These are phyloP conservation scores for Neocrepidodera transversa DNA, from an alignment of 2,888 invertebrate genomes.

Conservation along the genomic window DNA sequence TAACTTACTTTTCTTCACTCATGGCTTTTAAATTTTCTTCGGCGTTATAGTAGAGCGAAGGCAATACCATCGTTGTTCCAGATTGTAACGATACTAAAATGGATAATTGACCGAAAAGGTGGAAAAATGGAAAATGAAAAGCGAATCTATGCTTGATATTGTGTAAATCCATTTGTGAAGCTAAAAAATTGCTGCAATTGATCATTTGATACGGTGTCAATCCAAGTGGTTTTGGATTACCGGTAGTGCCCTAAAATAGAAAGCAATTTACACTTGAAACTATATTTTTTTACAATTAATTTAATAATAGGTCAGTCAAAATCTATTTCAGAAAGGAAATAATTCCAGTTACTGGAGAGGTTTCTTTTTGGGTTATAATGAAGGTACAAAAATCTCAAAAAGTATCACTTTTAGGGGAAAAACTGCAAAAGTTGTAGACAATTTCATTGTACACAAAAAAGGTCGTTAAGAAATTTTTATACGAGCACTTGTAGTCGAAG, in stretches of 20 bases:
- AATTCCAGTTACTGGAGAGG: too few species aligned
- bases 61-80: slow-evolving; percentile 70
- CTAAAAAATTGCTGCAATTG: slow-evolving; percentile 76
- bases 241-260: slow-evolving; percentile 64
- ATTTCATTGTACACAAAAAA: too few species aligned
- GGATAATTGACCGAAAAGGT: slow-evolving; percentile 78
- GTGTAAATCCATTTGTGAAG: slow-evolving; percentile 61
- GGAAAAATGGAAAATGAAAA: slow-evolving; percentile 81
- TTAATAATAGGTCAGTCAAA: too few species aligned
- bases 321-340: too few species aligned
- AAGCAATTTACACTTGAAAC: too few species aligned
- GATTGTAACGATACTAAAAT: slow-evolving; percentile 66
- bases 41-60: slow-evolving; percentile 68
- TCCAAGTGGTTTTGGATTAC: slow-evolving; percentile 76
- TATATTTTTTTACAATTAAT: too few species aligned
- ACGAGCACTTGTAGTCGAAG: too few species aligned
- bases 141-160: slow-evolving; percentile 65
- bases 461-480: too few species aligned
- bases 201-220: slow-evolving; percentile 75
- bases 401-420: too few species aligned
- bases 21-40: slow-evolving; percentile 69
- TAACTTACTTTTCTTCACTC: slow-evolving; percentile 71
- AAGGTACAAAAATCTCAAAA: too few species aligned
- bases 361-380: too few species aligned
- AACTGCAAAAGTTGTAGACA: too few species aligned